Evolutionary conservation across 2,113 vertebrate species (phyloP).

Genomic region (Ornithorhynchus anatinus): DNA sequence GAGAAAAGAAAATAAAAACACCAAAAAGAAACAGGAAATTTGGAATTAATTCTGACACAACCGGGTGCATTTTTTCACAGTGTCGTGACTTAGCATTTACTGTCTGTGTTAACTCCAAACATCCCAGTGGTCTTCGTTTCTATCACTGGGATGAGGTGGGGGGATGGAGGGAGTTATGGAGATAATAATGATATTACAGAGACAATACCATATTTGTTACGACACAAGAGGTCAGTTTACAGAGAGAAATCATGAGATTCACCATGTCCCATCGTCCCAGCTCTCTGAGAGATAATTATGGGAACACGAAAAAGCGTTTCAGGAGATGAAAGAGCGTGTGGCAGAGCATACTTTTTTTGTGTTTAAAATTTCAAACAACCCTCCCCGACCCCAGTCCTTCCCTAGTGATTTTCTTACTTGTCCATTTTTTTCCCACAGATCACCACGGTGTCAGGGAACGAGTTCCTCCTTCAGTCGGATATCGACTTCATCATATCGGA

Average conservation of each 20-base stretch:
- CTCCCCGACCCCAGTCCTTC: too few relatives aligned
- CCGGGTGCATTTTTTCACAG: constrained; percentile 33
- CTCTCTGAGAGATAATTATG: constrained; percentile 51
- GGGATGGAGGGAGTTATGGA: constrained; percentile 37
- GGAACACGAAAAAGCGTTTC: constrained; percentile 23
- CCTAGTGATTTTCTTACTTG: constrained; percentile 55
- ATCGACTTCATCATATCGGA: constrained; percentile 81
- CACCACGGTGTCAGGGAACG: constrained; percentile 82
- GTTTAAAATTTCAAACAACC: constrained; percentile 11
- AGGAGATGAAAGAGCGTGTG: neutral
- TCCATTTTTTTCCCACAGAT: constrained; percentile 69
- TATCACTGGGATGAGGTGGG: constrained; percentile 43
- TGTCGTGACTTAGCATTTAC: constrained; percentile 42
- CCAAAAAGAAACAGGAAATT: constrained; percentile 24
- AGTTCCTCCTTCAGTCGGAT: constrained; percentile 86
- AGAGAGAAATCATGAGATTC: constrained; percentile 60
- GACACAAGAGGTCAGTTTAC: constrained; percentile 60
- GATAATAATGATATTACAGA: constrained; percentile 57
- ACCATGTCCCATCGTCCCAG: constrained; percentile 36
- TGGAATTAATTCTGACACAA: constrained; percentile 34
- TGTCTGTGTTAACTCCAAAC: constrained; percentile 8
- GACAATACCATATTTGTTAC: constrained; percentile 69
- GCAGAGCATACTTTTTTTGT: neutral
- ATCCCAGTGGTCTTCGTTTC: constrained; percentile 40
- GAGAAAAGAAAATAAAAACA: constrained; percentile 32